A percentile compares a stretch with the other conserved stretches of the same genome.
phyloP scores from a whole-genome alignment of 2,888 invertebrate genomes.

The Lamellibrachia satsuma region DNA sequence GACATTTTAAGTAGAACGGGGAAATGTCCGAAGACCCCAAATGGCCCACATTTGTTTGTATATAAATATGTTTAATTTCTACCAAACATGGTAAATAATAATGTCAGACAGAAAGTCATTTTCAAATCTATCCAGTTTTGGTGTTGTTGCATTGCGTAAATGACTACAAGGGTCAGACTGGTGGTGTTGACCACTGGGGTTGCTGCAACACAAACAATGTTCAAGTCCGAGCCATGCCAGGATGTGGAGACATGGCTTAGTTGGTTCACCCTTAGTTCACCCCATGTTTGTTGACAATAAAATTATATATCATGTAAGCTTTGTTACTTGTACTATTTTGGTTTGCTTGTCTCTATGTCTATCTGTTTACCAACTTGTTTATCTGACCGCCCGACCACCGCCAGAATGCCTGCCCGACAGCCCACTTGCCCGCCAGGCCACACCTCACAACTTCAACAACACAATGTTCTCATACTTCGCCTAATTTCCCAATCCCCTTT shows the following conservation, averaged over 20 bases:
- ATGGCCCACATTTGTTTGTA: too few species aligned
- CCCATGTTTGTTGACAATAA: background rate
- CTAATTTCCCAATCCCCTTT: background rate
- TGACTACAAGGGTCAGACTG: background rate
- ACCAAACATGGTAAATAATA: too few species aligned
- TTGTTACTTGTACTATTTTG: background rate
- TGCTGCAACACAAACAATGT: background rate
- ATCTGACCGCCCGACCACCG: too few species aligned
- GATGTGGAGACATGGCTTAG: background rate
- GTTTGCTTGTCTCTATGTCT: background rate
- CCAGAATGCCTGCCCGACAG: too few species aligned
- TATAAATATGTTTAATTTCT: too few species aligned
- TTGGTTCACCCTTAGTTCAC: background rate
- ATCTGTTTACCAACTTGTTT: background rate
- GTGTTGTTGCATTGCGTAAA: background rate
- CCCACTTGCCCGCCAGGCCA: background rate
- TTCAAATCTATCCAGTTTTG: too few species aligned
- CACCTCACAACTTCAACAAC: background rate
- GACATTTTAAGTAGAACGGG: too few species aligned
- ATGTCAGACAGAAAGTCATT: too few species aligned
- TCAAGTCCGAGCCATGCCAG: background rate
- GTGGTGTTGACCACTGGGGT: background rate
- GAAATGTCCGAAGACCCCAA: too few species aligned
- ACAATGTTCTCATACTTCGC: background rate
- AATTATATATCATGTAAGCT: background rate